Evolutionary conservation across 1,140 invertebrate species (phyloP).

Genomic region (Gryllus bimaculatus): DNA sequence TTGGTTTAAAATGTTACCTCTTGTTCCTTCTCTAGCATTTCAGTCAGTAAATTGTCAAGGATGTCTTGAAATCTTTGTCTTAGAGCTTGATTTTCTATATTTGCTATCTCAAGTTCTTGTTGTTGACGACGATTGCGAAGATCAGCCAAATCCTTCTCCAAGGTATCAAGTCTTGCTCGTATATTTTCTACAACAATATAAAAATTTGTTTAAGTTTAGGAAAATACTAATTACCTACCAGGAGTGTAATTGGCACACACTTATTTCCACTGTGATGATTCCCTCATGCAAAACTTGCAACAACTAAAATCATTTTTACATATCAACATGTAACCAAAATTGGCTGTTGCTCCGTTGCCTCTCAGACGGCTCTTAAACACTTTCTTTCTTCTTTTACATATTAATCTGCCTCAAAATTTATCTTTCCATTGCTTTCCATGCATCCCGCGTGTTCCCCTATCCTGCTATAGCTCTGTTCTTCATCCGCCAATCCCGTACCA

Average conservation of each 20-base stretch:
- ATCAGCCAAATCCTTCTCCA: slow-evolving; percentile 59
- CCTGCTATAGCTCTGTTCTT: too few relatives aligned
- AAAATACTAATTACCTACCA: background rate
- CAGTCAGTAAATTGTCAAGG: slow-evolving; percentile 62
- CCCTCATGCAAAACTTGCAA: too few relatives aligned
- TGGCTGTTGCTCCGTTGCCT: too few relatives aligned
- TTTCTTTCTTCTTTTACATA: too few relatives aligned
- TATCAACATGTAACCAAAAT: too few relatives aligned
- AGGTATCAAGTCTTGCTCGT: slow-evolving; percentile 36
- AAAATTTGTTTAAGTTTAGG: background rate
- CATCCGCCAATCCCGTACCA: too few relatives aligned
- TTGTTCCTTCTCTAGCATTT: slow-evolving; percentile 71
- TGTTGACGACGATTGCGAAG: slow-evolving; percentile 58
- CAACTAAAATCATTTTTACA: too few relatives aligned
- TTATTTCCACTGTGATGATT: too few relatives aligned
- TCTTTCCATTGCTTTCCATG: too few relatives aligned
- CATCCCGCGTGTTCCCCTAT: too few relatives aligned
- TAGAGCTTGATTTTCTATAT: slow-evolving; percentile 76
- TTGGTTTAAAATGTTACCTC: slow-evolving; percentile 41
- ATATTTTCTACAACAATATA: slow-evolving; percentile 18
- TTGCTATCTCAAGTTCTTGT: slow-evolving; percentile 72
- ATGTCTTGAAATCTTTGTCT: slow-evolving; percentile 72
- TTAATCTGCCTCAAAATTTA: too few relatives aligned
- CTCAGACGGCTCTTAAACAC: too few relatives aligned
- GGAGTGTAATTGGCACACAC: background rate